Percentiles rank a stretch among this genome's conserved stretches.
Conservation (phyloP, 1,140 invertebrate genomes). For the Drosophila asahinai region DNA sequence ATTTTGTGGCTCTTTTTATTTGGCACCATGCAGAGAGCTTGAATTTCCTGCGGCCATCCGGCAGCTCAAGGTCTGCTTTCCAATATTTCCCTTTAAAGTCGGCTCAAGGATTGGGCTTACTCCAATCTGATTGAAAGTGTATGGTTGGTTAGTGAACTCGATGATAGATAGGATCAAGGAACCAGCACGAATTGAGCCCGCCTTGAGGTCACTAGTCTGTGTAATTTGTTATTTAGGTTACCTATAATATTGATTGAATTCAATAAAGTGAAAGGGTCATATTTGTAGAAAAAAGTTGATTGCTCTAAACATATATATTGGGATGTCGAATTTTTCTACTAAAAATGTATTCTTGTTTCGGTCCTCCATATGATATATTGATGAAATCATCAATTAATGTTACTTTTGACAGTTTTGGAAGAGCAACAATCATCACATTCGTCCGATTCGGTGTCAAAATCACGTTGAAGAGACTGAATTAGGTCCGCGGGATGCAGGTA, state of each 20-base stretch:
- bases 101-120: constrained; percentile 9
- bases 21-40: constrained; percentile 62
- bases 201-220: no score
- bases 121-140: constrained; percentile 18
- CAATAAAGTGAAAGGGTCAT: no score
- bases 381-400: neutral
- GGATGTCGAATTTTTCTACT: neutral
- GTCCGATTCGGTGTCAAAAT: constrained; percentile 10
- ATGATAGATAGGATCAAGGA: constrained; percentile 15
- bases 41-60: constrained; percentile 47
- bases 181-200: neutral
- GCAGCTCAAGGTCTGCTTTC: constrained; percentile 17
- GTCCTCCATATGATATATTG: neutral
- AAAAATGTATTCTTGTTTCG: neutral
- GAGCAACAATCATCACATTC: neutral
- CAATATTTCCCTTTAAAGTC: constrained; percentile 28
- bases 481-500: constrained; percentile 20
- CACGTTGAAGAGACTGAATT: constrained; percentile 5
- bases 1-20: constrained; percentile 79
- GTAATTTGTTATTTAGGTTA: no score
- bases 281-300: no score
- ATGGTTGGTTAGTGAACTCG: constrained; percentile 6
- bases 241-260: no score
- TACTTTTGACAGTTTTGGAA: no score
- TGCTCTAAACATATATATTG: neutral